Evolutionary conservation across 53 echinoderm and acorn worm genomes (phyloP), one percentile per base, ranked within the genome.

Genomic region (Temnopleurus reevesii): DNA sequence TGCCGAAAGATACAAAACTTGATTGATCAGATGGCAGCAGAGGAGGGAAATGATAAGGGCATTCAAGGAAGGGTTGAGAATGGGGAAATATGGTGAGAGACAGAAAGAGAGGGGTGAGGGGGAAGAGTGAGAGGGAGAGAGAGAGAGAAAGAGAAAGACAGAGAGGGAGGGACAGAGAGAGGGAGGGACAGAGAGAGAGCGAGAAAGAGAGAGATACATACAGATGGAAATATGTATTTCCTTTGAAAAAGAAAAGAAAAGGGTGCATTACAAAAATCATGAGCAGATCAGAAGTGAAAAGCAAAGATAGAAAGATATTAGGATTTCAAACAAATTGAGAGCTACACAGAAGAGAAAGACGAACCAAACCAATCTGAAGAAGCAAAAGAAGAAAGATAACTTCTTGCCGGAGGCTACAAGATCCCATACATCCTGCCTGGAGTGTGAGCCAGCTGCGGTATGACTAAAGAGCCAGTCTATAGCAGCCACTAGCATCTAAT

Each of bases 401-500:
- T 79, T 49, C 28, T 49, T 79, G 79, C 79, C 79, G 7, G 49
- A 41, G 79, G 79, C 79, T 79, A 79, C 4, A 46, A 27, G 26
- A 23, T 45, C 46, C 51, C 79, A 49, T 79, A 47, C 79, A 46
- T 49, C 46, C 79, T 46, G 79, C 79, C 46, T 49, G 6, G 79
- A 79, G 79, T 79, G 41, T 35, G 46, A 36, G 83, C 51, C 83
- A 71, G 36, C 83, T 83, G 53, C 54, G 36, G 56, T 35, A 56
- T 33, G 83, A 53, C 26, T 45, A 81, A 30, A 81, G 83, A 55
- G 49, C 47, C 15, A 6, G 49, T 28, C 79, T 79, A 55, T 34
- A 54, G 55, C 83, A 83, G 83, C 83, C 83, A 83, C 83, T 56
- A 55, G 83, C 83, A 83, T 83, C 83, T 83, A 53, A 83, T 83